These are phyloP conservation scores for Cyaniris semiargus DNA, from an alignment of 2,888 invertebrate genomes.

Conservation along the genomic window DNA sequence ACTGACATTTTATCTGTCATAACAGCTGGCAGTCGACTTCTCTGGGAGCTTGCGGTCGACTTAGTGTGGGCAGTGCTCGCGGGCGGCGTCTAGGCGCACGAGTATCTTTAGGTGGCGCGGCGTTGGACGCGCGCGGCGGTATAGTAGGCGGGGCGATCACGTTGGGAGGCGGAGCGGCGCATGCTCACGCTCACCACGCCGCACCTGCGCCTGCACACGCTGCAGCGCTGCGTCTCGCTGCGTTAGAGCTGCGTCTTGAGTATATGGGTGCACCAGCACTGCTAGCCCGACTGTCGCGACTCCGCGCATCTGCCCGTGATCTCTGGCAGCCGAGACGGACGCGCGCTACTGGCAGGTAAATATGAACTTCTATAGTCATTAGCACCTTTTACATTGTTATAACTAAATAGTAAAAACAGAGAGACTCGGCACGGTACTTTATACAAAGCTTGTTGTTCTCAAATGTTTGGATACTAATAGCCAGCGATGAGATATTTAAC, in stretches of 20 bases:
- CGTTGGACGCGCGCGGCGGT: slow-evolving; percentile 97
- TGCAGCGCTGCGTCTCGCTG: slow-evolving; percentile 89
- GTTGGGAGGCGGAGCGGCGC: slow-evolving; percentile 92
- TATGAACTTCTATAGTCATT: too few relatives aligned
- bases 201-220: slow-evolving; percentile 95
- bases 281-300: slow-evolving; percentile 92
- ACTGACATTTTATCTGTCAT: neutral
- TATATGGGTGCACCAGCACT: slow-evolving; percentile 99
- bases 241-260: slow-evolving; percentile 94
- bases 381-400: too few relatives aligned
- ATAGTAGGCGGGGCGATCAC: slow-evolving; percentile 98
- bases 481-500: too few relatives aligned
- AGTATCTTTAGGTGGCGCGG: slow-evolving; percentile 92
- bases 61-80: slow-evolving; percentile 96
- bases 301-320: slow-evolving; percentile 90
- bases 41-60: slow-evolving; percentile 93
- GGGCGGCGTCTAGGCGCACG: slow-evolving; percentile 96
- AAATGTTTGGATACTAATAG: too few relatives aligned
- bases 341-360: slow-evolving; percentile 44
- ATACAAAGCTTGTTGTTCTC: too few relatives aligned
- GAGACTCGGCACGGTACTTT: too few relatives aligned
- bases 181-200: slow-evolving; percentile 83
- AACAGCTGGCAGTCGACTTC: slow-evolving; percentile 94
- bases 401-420: too few relatives aligned
- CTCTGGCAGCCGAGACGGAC: slow-evolving; percentile 83